Percentiles rank a stretch among this genome's conserved stretches.
These are phyloP conservation scores for Rostratula benghalensis DNA, from an alignment of 2,113 vertebrate species.

Conservation along the genomic window DNA sequence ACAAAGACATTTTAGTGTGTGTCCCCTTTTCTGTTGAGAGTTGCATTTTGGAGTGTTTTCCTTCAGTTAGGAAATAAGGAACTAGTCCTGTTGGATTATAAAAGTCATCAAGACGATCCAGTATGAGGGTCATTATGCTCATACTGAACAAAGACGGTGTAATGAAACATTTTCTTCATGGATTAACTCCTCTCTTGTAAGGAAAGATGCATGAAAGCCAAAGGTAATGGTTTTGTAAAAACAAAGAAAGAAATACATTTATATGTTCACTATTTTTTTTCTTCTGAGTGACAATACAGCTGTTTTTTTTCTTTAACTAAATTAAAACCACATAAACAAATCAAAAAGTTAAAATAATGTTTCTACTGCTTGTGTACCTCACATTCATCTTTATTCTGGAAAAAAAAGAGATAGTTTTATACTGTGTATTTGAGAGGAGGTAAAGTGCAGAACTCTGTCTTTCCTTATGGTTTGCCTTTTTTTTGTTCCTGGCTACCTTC, in stretches of 20 bases:
- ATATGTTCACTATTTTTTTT: neutral
- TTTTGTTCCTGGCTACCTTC: neutral
- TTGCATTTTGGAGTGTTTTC: neutral
- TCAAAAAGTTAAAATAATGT: neutral
- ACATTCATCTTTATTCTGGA: neutral
- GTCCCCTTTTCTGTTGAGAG: neutral
- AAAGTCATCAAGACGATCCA: neutral
- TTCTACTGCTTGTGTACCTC: neutral
- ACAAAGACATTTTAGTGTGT: neutral
- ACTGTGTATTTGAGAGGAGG: neutral
- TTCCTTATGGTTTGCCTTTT: neutral
- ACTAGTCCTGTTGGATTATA: neutral
- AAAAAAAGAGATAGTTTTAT: neutral
- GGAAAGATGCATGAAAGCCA: neutral
- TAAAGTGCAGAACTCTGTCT: neutral
- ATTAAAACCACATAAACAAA: neutral
- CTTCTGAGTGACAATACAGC: neutral
- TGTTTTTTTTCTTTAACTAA: neutral
- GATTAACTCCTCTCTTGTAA: neutral
- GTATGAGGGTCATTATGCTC: neutral
- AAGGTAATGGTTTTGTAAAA: neutral
- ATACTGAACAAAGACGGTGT: neutral
- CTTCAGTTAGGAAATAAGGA: neutral
- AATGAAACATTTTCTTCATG: neutral
- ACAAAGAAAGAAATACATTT: neutral